Evolutionary conservation across 2,113 vertebrate genomes (phyloP), one percentile per base, ranked within the genome.

Genomic region (Steatornis caripensis): DNA sequence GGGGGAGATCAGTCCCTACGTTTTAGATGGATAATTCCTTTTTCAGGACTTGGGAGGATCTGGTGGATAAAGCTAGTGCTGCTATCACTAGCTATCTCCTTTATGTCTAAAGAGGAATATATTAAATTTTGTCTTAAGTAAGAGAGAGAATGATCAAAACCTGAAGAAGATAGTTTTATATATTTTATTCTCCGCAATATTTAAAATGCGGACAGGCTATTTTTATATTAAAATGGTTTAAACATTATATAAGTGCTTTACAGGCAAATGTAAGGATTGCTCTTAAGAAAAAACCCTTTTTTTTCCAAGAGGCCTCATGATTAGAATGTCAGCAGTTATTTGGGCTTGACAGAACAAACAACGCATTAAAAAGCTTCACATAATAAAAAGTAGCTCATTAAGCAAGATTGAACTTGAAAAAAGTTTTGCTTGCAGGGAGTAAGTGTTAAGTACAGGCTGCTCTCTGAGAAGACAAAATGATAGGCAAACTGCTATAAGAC

Each of bases 321-420:
- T 93, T 90, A 95, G 91, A 90, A 78, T 91, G 94, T 95, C 82
- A 92, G 97, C 89, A 91, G 39, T 95, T 96, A 95, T 65, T 97
- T 97, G 92, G 89, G 83, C 92, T 96, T 96, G 92, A 95, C 78
- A 95, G 95, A 95, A 79, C 89, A 97, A 96, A 96, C 89, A 97
- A 54, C 11, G 0, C 48, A 72, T 91, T 84, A 93, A 91, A 91
- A 87, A 95, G 41, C 66, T 95, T 95, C 84, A 71, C 84, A 41
- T 97, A 93, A 93, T 95, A 84, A 95, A 94, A 94, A 85, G 94
- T 72, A 95, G 86, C 89, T 96, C 29, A 57, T 97, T 95, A 95
- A 97, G 88, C 96, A 97, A 94, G 95, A 93, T 4, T 64, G 65
- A 85, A 95, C 94, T 96, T 96, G 89, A 97, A 95, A 95, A 80